These are phyloP conservation scores for Drosophila fungiperda DNA, from an alignment of 2,888 invertebrate genomes.

Conservation along the genomic window DNA sequence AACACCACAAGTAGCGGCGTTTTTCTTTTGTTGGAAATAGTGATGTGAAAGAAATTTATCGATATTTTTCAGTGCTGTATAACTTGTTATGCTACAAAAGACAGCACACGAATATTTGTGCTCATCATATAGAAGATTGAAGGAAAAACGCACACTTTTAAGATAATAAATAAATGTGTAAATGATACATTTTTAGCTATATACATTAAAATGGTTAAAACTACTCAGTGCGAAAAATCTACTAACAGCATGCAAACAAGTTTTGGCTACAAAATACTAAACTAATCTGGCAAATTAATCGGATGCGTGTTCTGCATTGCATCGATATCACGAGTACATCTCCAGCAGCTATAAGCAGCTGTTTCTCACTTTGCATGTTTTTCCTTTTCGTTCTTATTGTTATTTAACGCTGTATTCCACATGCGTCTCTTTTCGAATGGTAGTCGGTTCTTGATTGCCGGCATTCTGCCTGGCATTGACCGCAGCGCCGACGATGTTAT, in stretches of 20 bases:
- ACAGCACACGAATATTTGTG: background rate
- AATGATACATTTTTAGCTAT: background rate
- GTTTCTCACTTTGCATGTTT: conserved; percentile 37
- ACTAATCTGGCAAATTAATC: background rate
- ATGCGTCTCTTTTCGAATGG: conserved; percentile 71
- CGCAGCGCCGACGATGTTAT: conserved; percentile 59
- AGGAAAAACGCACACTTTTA: background rate
- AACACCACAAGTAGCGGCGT: conserved; percentile 52
- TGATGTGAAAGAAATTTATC: conserved; percentile 16
- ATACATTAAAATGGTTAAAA: background rate
- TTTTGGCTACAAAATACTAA: background rate
- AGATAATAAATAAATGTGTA: background rate
- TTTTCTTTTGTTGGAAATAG: conserved; percentile 33
- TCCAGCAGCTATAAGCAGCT: conserved; percentile 49
- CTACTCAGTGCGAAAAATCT: background rate
- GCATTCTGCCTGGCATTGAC: conserved; percentile 70
- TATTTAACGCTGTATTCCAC: conserved; percentile 54
- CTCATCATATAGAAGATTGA: background rate
- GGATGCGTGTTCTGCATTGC: background rate
- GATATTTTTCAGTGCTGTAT: conserved; percentile 4
- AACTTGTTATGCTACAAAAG: background rate
- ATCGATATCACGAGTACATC: conserved; percentile 13
- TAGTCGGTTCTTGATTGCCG: conserved; percentile 70
- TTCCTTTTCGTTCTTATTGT: conserved; percentile 29
- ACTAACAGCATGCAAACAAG: too few relatives aligned